Evolutionary conservation across 2,797 vertebrate genomes (phyloP), one percentile per base, ranked within the genome.

Genomic region (Myotis findleyi): DNA sequence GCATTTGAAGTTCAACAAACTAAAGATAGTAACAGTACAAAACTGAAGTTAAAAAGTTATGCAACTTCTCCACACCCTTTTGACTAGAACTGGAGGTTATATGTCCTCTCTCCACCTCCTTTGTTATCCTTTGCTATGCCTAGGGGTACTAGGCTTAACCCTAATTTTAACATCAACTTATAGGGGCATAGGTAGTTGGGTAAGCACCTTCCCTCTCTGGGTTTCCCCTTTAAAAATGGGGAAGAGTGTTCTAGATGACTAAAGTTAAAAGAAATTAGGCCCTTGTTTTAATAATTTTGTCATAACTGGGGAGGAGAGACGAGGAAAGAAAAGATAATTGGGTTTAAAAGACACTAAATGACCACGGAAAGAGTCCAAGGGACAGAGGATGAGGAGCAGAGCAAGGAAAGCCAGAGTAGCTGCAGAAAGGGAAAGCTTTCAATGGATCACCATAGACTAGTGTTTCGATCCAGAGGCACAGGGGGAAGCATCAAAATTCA

Each of bases 1-100:
- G 16, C 13, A 51, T 83, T 89, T 89, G 20, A 96, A 89, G 33
- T 84, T 93, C 51, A 96, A 76, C 20, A 93, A 55, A 81, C n/a
- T 36, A 91, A 96, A 95, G 51, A 68, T 11, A 81, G 41, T 57
- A 93, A 82, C 23, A 79, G 14, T 44, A 30, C 16, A 93, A 92
- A 93, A 81, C 27, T 72, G 27, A 17, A 38, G 36, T 53, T 57
- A 8, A 89, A 96, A 87, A 80, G n/a, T 72, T 80, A n/a, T 85
- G 10, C 13, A 93, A 62, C 17, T 51, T 33, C 23, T 93, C 68
- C 4, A 30, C 30, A 95, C 2, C 27, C 12, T 6, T 89, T 87
- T 81, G 36, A 72, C 23, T 89, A 75, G 47, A 86, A 73, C 27
- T 62, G 21, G 20, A 84, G 36, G 20, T 62, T 72, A 36, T 53